Evolutionary conservation across 2,797 vertebrate genomes (phyloP), one percentile per base, ranked within the genome.

Genomic region (Aldrovandia affinis): DNA sequence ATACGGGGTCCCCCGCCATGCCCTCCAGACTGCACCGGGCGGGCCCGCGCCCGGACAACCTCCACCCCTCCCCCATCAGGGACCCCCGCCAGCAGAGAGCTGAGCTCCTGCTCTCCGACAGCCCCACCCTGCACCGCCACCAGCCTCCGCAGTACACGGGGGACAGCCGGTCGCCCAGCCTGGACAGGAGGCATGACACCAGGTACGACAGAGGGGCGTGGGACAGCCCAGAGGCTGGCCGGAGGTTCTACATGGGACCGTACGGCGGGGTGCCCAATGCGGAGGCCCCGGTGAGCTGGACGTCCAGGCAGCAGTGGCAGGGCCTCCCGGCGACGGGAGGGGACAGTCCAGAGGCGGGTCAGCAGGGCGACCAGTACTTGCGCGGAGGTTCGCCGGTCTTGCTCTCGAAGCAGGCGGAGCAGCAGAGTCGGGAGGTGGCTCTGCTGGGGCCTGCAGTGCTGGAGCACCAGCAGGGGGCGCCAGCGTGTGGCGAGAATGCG

Each of bases 131-230:
- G 80, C 92, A 93, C 83, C 88, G 87, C 44, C 91, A 92, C 86
- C 90, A 90, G 79, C 85, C 20, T 0, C 89, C 91, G 0, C 93
- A 92, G 85, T 92, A 88, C 88, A 90, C 81, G 0, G 89, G 89
- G 81, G 88, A 91, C 57, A 50, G 22, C 63, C 85, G 83, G n/a
- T 68, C 87, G 2, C 78, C 87, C 0, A 33, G 44, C 2, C 10
- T 63, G 82, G 91, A 92, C 22, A 36, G 1, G 2, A 87, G 85
- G 52, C 84, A 77, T 9, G 78, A 90, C 39, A 42, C 70, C 10
- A 39, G 87, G 36, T 92, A 85, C 42, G 63, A 88, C 15, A 47
- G 82, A 52, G 81, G 86, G 15, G 81, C 73, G 0, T 73, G 42
- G 33, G 85, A 88, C 52, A 90, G 88, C 78, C 4, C 92, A 52